Base-by-base conservation (phyloP, 1,140 invertebrate genomes). In the Zaprionus nigranus region DNA sequence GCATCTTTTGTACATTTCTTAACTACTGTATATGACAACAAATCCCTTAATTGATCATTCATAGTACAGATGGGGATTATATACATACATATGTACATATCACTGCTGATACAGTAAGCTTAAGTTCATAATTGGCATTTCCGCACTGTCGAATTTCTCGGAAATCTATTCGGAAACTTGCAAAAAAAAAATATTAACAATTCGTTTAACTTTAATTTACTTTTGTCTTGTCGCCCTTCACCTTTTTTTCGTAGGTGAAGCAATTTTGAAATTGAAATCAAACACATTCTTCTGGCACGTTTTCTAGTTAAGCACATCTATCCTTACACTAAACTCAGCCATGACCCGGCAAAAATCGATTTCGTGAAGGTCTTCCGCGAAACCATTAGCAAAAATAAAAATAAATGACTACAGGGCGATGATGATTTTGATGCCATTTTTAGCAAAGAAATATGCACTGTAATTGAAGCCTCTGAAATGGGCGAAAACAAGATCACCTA, bases 261-360 rank as follows among this genome's bases (percentile, higher is more conserved):
- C 15, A 66, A 60, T 59, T 66, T 24, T 56, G 13, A 24, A 58
- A 69, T 58, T 53, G 24, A 28, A 30, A 17, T 54, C 34, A 26
- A 51, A 51, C 3, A 13, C 12, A 51, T 51, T 51, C 20, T 51
- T 20, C 3, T 24, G 24, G 43, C 70, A 65, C 54, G 63, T 38
- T 57, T 69, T 57, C 49, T n/a, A 54, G 38, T 24, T 65, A 3
- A 13, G 26, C 17, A 38, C 13, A 72, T 75, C 66, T 20, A 70
- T 70, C 58, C 72, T 70, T 75, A 58, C 11, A 63, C 53, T 51
- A 75, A 70, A 38, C 38, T 58, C 53, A 63, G 34, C 59, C 66
- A 54, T 75, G 72, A 75, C 72, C 72, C 22, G 40, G 26, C 66
- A 62, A 12, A 62, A 75, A 65, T 66, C 20, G n/a, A 46, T 66